Evolutionary conservation across 2,888 invertebrate genomes (phyloP), one percentile per base, ranked within the genome.

Genomic region (Nemotelus nigrinus): DNA sequence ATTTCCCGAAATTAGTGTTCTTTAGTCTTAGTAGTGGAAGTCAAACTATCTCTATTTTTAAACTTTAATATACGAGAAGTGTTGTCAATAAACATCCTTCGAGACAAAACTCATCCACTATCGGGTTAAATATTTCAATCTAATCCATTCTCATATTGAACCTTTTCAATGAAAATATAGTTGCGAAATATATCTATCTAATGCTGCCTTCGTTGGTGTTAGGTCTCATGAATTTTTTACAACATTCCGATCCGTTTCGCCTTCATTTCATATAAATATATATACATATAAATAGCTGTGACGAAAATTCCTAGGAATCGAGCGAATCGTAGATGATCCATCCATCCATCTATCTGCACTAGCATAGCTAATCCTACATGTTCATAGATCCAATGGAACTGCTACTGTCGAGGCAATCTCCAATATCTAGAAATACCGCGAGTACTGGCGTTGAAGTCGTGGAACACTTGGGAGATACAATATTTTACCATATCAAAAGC

Each of bases 401-500:
- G 47, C 45, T n/a, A 43, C 10, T 64, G 50, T 25, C 67, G 39
- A 48, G 44, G 48, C 39, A 68, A 47, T 6, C 48, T 48, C 48
- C 50, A 39, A 48, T 68, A 68, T 48, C 39, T 48, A 39, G 67
- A 39, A 48, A 50, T 50, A 6, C 45, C 10, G 41, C 6, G 10
- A 8, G 45, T 25, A 25, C n/a, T 25, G 10, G 10, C 60, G 25
- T n/a, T 25, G n/a, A 8, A n/a, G 60, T 7, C 60, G 41, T 43
- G 41, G 60, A 60, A 7, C 41, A 39, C 60, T 25, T 6, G 39
- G 25, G 48, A 25, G 67, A 68, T 25, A 25, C 25, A 25, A 25
- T 25, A 68, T 25, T 68, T 68, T 68, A 68, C 39, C 67, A 68
- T 68, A 68, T 68, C 67, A 68, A 68, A 68, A 68, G 67, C 60